Evolutionary conservation across 2,113 vertebrate genomes (phyloP).

Genomic region (Heterochromis multidens): DNA sequence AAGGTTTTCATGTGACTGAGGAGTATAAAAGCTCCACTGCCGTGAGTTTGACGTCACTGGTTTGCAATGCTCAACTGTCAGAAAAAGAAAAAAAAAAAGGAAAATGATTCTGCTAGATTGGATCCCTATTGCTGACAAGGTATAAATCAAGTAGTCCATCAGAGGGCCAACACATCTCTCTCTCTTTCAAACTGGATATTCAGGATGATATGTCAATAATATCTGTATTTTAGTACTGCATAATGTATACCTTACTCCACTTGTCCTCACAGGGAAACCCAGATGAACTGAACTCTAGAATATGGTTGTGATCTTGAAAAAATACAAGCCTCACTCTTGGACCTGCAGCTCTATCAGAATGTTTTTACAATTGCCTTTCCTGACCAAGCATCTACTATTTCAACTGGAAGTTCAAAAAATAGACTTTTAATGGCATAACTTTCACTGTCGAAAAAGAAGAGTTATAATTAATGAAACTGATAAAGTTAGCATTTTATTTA

Average conservation of each 20-base stretch:
- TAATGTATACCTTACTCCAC: neutral
- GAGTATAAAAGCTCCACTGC: accelerated
- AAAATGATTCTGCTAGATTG: neutral
- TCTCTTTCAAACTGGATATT: neutral
- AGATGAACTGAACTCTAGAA: neutral
- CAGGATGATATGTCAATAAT: neutral
- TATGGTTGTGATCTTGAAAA: neutral
- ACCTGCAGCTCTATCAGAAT: neutral
- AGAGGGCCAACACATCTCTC: neutral
- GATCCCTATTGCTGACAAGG: neutral
- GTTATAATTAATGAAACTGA: neutral
- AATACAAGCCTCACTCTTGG: too few species aligned
- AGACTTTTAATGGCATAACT: neutral
- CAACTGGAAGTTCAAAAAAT: neutral
- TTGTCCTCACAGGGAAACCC: too few species aligned
- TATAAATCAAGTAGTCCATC: neutral
- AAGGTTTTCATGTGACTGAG: neutral
- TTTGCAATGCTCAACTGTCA: neutral
- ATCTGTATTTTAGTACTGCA: neutral
- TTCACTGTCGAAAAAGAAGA: neutral
- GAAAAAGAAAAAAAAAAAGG: neutral
- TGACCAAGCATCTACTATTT: neutral
- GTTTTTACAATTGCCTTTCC: neutral
- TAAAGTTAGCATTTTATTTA: neutral
- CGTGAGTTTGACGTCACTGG: neutral